Evolutionary conservation across 2,888 invertebrate genomes (phyloP).

Genomic region (Eupithecia insigniata): DNA sequence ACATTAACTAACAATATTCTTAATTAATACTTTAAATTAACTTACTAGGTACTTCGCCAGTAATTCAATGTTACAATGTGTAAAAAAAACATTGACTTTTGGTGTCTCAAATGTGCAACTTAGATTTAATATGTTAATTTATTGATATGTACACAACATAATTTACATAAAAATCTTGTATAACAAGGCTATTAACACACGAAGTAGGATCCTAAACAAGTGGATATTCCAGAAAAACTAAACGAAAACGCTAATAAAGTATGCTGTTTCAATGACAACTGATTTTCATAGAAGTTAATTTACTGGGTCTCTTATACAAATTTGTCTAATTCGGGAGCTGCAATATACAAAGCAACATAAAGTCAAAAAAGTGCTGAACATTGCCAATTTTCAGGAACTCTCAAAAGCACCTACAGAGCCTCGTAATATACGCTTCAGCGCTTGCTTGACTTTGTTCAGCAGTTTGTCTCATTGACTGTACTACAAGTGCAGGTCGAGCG

Average conservation of each 20-base stretch:
- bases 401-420: background rate
- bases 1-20: constrained; percentile 23
- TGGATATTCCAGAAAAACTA: background rate
- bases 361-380: background rate
- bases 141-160: constrained; percentile 31
- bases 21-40: constrained; percentile 24
- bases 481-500: background rate
- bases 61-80: background rate
- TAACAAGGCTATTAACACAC: constrained; percentile 1
- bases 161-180: constrained; percentile 12
- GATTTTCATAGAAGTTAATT: background rate
- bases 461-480: background rate
- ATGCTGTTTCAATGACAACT: background rate
- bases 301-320: background rate
- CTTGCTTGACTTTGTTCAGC: background rate
- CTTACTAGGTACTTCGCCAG: constrained; percentile 8
- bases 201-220: background rate
- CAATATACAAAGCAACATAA: background rate
- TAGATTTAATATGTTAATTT: constrained; percentile 7
- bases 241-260: constrained; percentile 2
- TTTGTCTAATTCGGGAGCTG: background rate
- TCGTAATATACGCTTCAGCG: background rate
- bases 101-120: constrained; percentile 8
- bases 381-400: background rate
- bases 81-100: constrained; percentile 3